A percentile compares a stretch with the other conserved stretches of the same genome.
phyloP scores from a whole-genome alignment of 2,797 vertebrate genomes.

The Melanogrammus aeglefinus region DNA sequence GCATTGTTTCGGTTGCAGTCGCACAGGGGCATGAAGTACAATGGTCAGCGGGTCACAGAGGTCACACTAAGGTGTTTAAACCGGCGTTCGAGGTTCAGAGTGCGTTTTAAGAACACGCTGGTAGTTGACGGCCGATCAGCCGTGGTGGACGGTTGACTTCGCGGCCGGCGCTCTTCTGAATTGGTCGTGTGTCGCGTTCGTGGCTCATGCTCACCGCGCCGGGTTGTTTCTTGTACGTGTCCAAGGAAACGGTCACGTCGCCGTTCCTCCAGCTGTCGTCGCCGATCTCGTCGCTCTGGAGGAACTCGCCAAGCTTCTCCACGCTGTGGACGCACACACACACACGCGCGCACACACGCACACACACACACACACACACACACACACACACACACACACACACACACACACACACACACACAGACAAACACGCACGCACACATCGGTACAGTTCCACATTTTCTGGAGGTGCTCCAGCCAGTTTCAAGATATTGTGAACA shows the following conservation, averaged over 20 bases:
- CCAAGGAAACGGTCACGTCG: slow-evolving; percentile 77
- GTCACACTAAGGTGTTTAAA: neutral
- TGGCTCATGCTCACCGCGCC: slow-evolving; percentile 74
- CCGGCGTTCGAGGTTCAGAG: neutral
- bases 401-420: slow-evolving; percentile 10
- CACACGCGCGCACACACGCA: slow-evolving; percentile 20
- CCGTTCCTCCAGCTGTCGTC: slow-evolving; percentile 90
- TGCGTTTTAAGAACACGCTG: no score
- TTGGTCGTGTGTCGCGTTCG: neutral
- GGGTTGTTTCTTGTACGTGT: slow-evolving; percentile 84
- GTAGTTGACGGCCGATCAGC: no score
- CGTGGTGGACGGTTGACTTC: neutral
- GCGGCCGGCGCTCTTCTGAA: neutral
- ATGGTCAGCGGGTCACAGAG: neutral
- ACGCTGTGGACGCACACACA: slow-evolving; percentile 72
- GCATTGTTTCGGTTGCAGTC: neutral
- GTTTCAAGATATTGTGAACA: slow-evolving; percentile 86
- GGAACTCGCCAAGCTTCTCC: slow-evolving; percentile 95
- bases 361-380: slow-evolving; percentile 10
- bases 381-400: slow-evolving; percentile 23
- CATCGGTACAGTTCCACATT: neutral
- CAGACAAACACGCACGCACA: no score
- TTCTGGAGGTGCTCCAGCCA: slow-evolving; percentile 94
- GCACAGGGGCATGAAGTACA: neutral
- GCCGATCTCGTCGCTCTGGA: slow-evolving; percentile 95